Percentiles rank a stretch among this genome's conserved stretches.
phyloP scores from a whole-genome alignment of 2,797 vertebrate species.

The Myotis pilosus region DNA sequence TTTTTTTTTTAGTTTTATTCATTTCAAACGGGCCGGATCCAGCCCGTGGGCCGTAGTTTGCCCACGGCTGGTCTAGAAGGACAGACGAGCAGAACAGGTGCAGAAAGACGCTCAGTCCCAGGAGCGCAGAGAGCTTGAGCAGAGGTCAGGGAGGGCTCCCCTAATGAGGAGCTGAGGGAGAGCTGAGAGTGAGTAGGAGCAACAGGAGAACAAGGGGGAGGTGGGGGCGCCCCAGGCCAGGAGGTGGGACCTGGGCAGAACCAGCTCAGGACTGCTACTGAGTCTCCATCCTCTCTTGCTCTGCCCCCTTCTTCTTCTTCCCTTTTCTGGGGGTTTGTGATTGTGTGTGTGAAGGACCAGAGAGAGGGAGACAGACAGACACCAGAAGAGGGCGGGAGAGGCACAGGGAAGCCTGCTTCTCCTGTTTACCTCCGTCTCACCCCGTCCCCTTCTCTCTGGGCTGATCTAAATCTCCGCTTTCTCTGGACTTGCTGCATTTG shows the following conservation, averaged over 20 bases:
- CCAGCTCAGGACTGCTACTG: fast-evolving
- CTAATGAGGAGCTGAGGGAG: background rate
- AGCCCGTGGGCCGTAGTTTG: too few species aligned
- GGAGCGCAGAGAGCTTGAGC: background rate
- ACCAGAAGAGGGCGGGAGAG: background rate
- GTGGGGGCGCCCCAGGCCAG: background rate
- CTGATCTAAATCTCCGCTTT: background rate
- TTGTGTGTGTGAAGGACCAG: background rate
- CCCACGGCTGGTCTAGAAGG: background rate
- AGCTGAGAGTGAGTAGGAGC: background rate
- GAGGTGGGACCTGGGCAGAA: background rate
- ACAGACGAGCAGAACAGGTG: background rate
- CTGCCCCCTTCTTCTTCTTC: background rate
- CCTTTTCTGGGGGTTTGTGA: background rate
- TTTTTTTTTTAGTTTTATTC: too few species aligned
- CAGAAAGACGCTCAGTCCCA: background rate
- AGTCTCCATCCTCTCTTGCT: background rate
- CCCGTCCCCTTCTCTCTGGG: background rate
- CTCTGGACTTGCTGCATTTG: background rate
- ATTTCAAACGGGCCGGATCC: too few species aligned
- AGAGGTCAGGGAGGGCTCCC: background rate
- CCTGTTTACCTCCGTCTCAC: background rate
- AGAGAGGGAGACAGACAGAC: background rate
- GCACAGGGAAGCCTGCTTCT: fast-evolving
- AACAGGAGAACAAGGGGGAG: fast-evolving